Evolutionary conservation across 2,113 vertebrate genomes (phyloP).

Genomic region (Felis catus): DNA sequence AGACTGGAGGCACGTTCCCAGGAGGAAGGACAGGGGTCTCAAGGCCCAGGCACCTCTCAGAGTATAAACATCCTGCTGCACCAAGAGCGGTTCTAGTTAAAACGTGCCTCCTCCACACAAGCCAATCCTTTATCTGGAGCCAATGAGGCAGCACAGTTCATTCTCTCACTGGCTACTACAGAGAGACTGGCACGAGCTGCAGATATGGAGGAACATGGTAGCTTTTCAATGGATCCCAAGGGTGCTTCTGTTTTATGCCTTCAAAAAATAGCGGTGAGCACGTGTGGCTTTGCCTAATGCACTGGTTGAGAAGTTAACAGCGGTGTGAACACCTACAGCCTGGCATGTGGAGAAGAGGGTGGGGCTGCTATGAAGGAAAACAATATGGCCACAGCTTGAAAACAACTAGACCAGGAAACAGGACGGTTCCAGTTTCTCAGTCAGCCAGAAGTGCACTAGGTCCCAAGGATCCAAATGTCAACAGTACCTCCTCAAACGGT

Average conservation of each 20-base stretch:
- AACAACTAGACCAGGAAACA: not conserved
- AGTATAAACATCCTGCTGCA: rapidly evolving
- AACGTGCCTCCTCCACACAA: not conserved
- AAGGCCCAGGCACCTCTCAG: not conserved
- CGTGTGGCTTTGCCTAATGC: not conserved
- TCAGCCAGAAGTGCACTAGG: not conserved
- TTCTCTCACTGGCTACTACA: not conserved
- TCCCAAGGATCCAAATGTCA: not conserved
- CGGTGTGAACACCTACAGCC: not conserved
- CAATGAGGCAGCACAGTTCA: not conserved
- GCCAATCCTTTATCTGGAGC: not conserved
- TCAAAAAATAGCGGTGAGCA: not conserved
- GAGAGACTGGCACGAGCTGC: not conserved
- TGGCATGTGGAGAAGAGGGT: not conserved
- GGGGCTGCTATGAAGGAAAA: not conserved
- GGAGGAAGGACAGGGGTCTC: not conserved
- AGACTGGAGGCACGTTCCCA: not conserved
- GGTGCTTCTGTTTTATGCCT: not conserved
- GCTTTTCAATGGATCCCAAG: not conserved
- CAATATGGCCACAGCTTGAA: not conserved
- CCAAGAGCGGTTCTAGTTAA: not conserved
- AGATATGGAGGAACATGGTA: not conserved
- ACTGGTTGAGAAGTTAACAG: not conserved
- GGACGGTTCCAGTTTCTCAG: not conserved
- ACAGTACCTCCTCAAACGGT: not conserved